Evolutionary conservation across 2,113 vertebrate species (phyloP).

Genomic region (Ciconia boyciana): DNA sequence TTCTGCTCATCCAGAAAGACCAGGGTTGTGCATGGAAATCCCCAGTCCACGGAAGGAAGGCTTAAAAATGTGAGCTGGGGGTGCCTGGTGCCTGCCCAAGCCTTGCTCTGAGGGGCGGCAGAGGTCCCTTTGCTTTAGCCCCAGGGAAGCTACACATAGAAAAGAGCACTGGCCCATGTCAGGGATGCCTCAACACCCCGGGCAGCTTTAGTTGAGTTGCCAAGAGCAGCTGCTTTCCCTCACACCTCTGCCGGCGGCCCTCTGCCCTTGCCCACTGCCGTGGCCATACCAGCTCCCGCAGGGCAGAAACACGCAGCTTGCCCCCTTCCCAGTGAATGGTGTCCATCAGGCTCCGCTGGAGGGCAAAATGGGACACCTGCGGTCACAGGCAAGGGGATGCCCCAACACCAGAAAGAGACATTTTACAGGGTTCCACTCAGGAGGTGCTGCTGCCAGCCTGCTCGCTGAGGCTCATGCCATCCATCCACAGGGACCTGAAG

Average conservation of each 20-base stretch:
- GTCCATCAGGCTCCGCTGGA: background rate
- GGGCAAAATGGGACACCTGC: background rate
- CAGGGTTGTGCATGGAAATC: background rate
- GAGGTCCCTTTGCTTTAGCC: background rate
- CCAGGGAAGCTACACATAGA: too few species aligned
- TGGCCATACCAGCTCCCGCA: accelerated
- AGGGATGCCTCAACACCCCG: background rate
- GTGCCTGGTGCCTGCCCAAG: background rate
- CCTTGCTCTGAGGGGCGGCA: background rate
- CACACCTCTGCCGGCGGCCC: accelerated
- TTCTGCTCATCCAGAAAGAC: background rate
- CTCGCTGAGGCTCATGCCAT: background rate
- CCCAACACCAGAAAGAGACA: accelerated
- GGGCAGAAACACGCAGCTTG: accelerated
- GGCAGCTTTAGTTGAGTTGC: background rate
- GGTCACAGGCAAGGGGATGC: accelerated
- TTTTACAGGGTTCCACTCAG: background rate
- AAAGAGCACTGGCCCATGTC: background rate
- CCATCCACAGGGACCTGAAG: background rate
- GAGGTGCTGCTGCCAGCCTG: background rate
- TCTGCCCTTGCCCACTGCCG: accelerated
- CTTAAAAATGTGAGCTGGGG: background rate
- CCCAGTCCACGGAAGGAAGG: accelerated
- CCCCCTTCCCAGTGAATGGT: background rate
- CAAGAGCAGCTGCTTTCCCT: background rate